Evolutionary conservation across 2,113 vertebrate genomes (phyloP), one percentile per base, ranked within the genome.

Genomic region (Grallaria varia): DNA sequence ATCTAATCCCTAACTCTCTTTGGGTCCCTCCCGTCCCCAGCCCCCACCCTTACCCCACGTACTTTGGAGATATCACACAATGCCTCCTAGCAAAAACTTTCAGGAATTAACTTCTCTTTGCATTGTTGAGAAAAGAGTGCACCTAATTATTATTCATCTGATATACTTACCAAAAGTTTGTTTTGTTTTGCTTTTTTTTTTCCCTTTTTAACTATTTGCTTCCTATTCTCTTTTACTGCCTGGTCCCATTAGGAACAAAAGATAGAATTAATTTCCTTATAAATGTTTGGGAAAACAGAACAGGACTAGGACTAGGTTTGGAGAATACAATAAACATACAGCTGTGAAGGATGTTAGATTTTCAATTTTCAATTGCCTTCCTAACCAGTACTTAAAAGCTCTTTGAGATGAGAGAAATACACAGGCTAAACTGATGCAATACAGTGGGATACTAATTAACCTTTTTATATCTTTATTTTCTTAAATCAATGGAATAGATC

Each of bases 81-180:
- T 93, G 68, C 50, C 78, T 91, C 89, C 78, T 77, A 91, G 91
- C 81, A 94, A 89, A 97, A 90, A 30, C 75, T 76, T 94, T 53
- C 63, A 96, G 75, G 84, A 91, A 91, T 91, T 93, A 85, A 69
- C 71, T 89, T 89, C 42, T 95, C 44, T 79, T 92, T 90, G 45
- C 75, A 73, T 12, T 88, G 44, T 60, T 82, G 59, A 96, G 71
- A 74, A 87, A 90, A 81, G 71, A 37, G 5, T 30, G 8, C 21
- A 18, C 56, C 73, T 82, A 83, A 71, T 93, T 89, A 71, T 93
- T 89, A 78, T 71, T 91, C 37, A 72, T 84, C 84, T 60, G 35
- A 59, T 71, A 81, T 42, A 64, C 28, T n/a, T 95, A 76, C 86
- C 80, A 92, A 80, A 92, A 66, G 16, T 21, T 12, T 28, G 59